A percentile compares a stretch with the other conserved stretches of the same genome.
Evolutionary conservation across 2,113 vertebrate species (phyloP).

Genomic region (Coturnix japonica): DNA sequence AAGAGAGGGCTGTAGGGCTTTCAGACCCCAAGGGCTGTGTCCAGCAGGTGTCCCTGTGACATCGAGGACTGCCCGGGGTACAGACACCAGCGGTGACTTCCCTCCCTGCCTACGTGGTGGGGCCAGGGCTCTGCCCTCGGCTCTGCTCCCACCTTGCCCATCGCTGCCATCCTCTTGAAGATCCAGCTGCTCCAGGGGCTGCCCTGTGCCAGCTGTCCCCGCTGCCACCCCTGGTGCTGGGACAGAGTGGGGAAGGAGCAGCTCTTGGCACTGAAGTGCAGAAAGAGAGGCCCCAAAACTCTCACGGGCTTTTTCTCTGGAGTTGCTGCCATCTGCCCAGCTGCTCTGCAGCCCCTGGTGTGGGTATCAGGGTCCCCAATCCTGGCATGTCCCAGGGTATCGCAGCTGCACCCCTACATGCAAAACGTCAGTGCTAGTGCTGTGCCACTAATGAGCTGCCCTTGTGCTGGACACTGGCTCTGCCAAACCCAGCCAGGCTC

Average conservation of each 20-base stretch:
- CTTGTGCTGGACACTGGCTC: neutral
- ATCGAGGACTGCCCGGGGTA: neutral
- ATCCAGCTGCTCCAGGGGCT: neutral
- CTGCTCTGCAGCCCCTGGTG: neutral
- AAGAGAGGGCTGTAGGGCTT: too few species aligned
- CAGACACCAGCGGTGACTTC: neutral
- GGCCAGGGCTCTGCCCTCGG: neutral
- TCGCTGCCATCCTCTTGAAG: too few species aligned
- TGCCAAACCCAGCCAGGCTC: neutral
- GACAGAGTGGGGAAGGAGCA: neutral
- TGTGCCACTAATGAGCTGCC: neutral
- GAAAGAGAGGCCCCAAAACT: neutral
- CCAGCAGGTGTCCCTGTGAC: slow-evolving; percentile 69
- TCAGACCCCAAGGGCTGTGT: neutral
- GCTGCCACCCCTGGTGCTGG: too few species aligned
- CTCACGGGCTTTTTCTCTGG: neutral
- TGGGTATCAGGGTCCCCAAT: neutral
- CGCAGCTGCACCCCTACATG: neutral
- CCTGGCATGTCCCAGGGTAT: fast-evolving
- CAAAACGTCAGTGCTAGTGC: neutral
- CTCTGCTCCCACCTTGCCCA: neutral
- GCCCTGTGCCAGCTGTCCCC: neutral
- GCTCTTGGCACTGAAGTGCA: neutral
- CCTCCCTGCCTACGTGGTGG: neutral
- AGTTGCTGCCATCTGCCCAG: neutral